Base-by-base conservation (phyloP, 2,888 invertebrate species). In the Epirrhoe tristata region DNA sequence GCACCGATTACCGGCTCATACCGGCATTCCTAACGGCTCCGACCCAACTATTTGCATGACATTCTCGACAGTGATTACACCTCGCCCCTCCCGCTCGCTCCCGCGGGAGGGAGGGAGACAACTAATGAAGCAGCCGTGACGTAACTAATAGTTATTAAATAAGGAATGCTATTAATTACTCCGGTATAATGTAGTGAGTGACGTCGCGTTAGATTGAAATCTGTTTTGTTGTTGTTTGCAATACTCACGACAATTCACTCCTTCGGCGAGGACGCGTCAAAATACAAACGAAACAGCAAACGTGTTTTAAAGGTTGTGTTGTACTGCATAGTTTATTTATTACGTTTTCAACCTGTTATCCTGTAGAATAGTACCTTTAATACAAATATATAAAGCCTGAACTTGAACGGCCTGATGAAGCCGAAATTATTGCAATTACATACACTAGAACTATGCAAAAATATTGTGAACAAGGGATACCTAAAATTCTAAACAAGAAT, bases 141-240 rank as follows among this genome's bases (percentile, higher is more conserved):
- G 64, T 63, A 61, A 64, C 61, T 64, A 64, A 64, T 68, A 68
- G 64, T 64, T 68, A 68, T 64, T 64, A 58, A 64, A 63, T 61
- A 68, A 57, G 64, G 67, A 64, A 67, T 68, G 60, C 43, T 46
- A 61, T 64, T 68, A 64, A 64, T 68, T 64, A 64, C 14, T 60
- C 6, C 8, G 24, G 56, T 53, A 57, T 60, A 59, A 52, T 52
- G 53, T 46, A 55, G 50, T 56, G 17, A 58, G 66, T 7, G 56
- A 48, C 56, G 59, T 24, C 53, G 52, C 54, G 62, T 55, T 60
- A 55, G 24, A 63, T 59, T 59, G 52, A 52, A 63, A 56, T 56
- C 63, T 51, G 62, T 58, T 36, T 50, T 56, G 67, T 52, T 63
- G 58, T 58, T 61, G 58, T 61, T 46, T 54, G 39, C 31, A 54